Percentiles rank a stretch among this genome's conserved stretches.
phyloP scores from a whole-genome alignment of 2,888 invertebrate species.

The Thymelicus sylvestris region DNA sequence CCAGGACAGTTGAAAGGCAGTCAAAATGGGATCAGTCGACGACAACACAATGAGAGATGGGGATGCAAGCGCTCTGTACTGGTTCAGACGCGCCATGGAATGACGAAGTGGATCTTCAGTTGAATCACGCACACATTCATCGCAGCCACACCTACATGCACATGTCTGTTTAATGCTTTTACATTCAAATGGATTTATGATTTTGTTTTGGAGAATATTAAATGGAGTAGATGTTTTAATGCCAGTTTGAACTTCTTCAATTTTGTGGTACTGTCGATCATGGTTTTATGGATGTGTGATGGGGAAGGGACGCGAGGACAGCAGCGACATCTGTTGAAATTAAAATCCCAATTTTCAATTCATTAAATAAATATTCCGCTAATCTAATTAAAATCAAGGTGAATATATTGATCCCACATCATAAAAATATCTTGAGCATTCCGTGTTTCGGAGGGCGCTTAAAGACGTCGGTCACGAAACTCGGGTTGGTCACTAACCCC shows the following conservation, averaged over 20 bases:
- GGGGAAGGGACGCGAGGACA: background rate
- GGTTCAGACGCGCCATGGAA: constrained; percentile 95
- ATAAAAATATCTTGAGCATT: too few relatives aligned
- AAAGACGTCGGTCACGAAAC: too few relatives aligned
- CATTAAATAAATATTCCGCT: too few relatives aligned
- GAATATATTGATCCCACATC: too few relatives aligned
- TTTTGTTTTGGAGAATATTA: background rate
- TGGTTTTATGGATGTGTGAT: background rate
- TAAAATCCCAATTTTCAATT: background rate
- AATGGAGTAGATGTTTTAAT: background rate
- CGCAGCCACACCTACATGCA: constrained; percentile 91
- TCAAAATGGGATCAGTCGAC: constrained; percentile 95
- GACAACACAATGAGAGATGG: constrained; percentile 97
- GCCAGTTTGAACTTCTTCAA: background rate
- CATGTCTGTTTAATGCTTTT: background rate
- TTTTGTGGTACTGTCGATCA: background rate
- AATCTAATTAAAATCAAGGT: too few relatives aligned
- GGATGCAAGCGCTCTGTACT: constrained; percentile 95
- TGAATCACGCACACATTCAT: constrained; percentile 91
- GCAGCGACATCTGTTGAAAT: background rate
- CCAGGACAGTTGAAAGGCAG: constrained; percentile 98
- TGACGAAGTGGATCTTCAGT: constrained; percentile 91
- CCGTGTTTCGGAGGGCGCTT: too few relatives aligned
- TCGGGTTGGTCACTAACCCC: too few relatives aligned
- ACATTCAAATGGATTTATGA: background rate